Evolutionary conservation across 2,113 vertebrate species (phyloP), one percentile per base, ranked within the genome.

Genomic region (Tiliqua scincoides): DNA sequence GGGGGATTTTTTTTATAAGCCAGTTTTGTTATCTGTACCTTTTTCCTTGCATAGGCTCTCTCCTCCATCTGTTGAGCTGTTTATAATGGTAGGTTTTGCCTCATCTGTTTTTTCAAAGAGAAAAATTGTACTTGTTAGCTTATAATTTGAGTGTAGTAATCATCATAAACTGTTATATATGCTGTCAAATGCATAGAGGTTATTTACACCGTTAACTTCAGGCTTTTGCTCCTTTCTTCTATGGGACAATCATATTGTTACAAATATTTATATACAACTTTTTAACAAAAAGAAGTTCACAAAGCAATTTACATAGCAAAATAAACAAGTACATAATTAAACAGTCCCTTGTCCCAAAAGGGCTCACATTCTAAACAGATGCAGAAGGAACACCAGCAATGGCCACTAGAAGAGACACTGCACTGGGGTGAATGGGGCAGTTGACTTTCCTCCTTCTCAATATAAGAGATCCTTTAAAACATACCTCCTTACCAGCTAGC

Each of bases 1-100:
- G 27, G 72, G 85, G 86, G 73, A 4, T 76, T 82, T 72, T 92
- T 86, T 90, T 85, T 74, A 70, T 68, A 82, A 91, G 52, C 6
- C 77, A 48, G 88, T 71, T 90, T 88, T 87, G 61, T 25, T 70
- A 48, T 90, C 92, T 75, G 25, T 96, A 96, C 95, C 95, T 97
- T 96, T 95, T 85, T 93, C 92, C 90, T 95, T 87, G 67, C 84
- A 89, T 71, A 86, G 83, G 71, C 94, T 92, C 78, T 0, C 73
- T 17, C 76, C 91, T 88, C 89, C 92, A 87, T 91, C 86, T 7
- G 94, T 84, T 87, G 94, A 77, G 74, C 79, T 93, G 82, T 89
- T 87, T 68, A 75, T 87, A 75, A 89, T 59, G 79, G 91, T 75
- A 17, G 61, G 52, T 68, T 65, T 91, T 1, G 20, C 85, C 68